A percentile compares a stretch with the other conserved stretches of the same genome.
Conservation (phyloP, 2,888 invertebrate species). For the Tinea trinotella region DNA sequence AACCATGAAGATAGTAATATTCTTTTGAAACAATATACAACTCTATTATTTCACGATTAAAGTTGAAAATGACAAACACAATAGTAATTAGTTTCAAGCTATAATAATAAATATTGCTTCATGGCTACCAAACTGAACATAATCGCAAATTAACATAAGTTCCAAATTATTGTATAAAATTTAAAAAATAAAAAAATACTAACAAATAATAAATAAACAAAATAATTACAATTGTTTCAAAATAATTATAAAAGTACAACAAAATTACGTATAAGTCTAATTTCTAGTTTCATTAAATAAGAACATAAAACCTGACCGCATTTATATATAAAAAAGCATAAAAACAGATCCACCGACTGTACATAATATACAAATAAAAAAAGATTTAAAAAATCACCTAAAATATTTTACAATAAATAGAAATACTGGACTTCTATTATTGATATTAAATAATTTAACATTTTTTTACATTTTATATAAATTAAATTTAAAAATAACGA, state of each 20-base stretch:
- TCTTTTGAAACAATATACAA: too few species aligned
- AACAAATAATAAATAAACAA: slow-evolving; percentile 7
- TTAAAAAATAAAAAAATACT: background rate
- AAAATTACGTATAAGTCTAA: slow-evolving; percentile 3
- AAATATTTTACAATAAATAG: too few species aligned
- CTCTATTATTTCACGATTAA: too few species aligned
- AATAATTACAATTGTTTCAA: slow-evolving; percentile 17
- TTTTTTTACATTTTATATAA: too few species aligned
- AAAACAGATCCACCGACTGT: slow-evolving; percentile 53
- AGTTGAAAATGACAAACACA: too few species aligned
- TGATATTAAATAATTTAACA: background rate
- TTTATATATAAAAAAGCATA: slow-evolving; percentile 25
- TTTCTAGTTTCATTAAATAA: background rate
- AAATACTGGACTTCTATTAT: slow-evolving; percentile 21
- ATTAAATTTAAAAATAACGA: too few species aligned
- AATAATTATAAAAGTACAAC: slow-evolving; percentile 22
- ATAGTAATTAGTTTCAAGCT: too few species aligned
- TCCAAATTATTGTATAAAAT: too few species aligned
- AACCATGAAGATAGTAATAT: too few species aligned
- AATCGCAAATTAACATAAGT: too few species aligned
- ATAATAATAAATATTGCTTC: too few species aligned
- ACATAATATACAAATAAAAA: slow-evolving; percentile 64
- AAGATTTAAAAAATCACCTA: slow-evolving; percentile 29
- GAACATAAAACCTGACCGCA: background rate
- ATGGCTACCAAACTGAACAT: too few species aligned